Evolutionary conservation across 2,797 vertebrate genomes (phyloP).

Genomic region (Streptopelia turtur): DNA sequence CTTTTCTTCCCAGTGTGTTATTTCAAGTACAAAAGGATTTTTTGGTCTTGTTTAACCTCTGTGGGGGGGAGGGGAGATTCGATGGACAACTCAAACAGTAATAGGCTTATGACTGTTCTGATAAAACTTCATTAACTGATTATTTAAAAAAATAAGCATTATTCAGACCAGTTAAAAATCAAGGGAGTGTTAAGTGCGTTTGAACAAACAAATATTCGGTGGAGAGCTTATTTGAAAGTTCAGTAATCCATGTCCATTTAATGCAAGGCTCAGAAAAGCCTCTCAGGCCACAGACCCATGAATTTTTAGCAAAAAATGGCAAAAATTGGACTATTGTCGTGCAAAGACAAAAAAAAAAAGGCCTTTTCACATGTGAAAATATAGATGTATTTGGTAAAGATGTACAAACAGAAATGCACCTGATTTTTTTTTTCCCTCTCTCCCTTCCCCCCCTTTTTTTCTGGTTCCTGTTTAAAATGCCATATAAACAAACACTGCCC

Average conservation of each 20-base stretch:
- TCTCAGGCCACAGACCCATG: not conserved
- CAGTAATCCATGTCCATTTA: not conserved
- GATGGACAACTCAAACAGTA: not conserved
- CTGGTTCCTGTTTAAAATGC: not conserved
- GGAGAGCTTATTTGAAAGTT: slow-evolving; percentile 36
- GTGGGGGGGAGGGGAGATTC: not conserved
- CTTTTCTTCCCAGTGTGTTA: slow-evolving; percentile 17
- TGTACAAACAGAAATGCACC: not conserved
- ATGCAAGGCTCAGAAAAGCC: slow-evolving; percentile 1
- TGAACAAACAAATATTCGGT: slow-evolving; percentile 39
- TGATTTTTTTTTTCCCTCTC: not conserved
- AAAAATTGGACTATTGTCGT: slow-evolving; percentile 10
- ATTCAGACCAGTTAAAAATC: slow-evolving; percentile 36
- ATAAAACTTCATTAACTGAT: slow-evolving; percentile 56
- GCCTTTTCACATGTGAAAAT: not conserved
- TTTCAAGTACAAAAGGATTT: slow-evolving; percentile 50
- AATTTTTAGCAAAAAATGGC: not conserved
- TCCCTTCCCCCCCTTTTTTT: not conserved
- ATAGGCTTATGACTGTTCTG: slow-evolving; percentile 55
- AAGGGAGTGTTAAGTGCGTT: slow-evolving; percentile 17
- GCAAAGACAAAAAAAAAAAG: not conserved
- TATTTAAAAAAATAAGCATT: slow-evolving; percentile 40
- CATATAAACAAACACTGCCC: not conserved
- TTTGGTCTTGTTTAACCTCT: slow-evolving; percentile 60
- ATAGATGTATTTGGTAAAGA: not conserved